Evolutionary conservation across 92 coral and sea anemone genomes (phyloP).

Genomic region (Anthopleura xanthogrammica): DNA sequence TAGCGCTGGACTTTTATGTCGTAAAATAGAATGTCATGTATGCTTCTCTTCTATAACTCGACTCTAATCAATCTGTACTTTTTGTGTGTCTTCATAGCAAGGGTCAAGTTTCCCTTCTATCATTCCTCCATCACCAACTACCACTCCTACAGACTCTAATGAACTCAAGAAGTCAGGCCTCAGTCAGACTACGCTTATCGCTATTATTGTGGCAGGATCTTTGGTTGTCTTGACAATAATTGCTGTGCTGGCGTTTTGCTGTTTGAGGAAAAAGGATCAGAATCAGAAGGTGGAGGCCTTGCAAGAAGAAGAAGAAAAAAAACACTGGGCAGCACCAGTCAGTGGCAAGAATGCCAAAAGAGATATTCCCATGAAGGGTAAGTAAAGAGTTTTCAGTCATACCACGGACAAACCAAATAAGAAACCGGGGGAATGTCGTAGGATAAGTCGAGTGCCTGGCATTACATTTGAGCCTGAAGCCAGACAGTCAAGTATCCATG

Average conservation of each 20-base stretch:
- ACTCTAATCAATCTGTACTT: not conserved
- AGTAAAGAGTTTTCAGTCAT: too few relatives aligned
- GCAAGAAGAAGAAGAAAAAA: not conserved
- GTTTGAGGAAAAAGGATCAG: slow-evolving; percentile 8
- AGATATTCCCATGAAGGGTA: not conserved
- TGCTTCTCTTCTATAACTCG: not conserved
- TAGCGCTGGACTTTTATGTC: too few relatives aligned
- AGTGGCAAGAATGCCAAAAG: not conserved
- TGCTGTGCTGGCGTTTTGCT: not conserved
- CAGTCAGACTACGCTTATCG: slow-evolving; percentile 5
- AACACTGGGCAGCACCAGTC: not conserved
- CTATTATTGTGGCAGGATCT: slow-evolving; percentile 5
- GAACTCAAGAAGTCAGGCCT: slow-evolving; percentile 7
- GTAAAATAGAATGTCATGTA: too few relatives aligned
- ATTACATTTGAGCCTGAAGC: too few relatives aligned
- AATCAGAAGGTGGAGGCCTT: not conserved
- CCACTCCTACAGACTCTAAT: not conserved
- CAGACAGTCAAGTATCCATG: too few relatives aligned
- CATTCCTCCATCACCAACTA: not conserved
- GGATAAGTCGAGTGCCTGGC: too few relatives aligned
- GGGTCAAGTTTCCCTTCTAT: slow-evolving; percentile 1
- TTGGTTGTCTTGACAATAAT: not conserved
- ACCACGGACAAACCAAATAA: too few relatives aligned
- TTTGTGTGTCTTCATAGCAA: not conserved
- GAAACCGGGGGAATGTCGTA: too few relatives aligned